Conservation (phyloP, 2,113 vertebrate genomes). For the Mohoua ochrocephala region DNA sequence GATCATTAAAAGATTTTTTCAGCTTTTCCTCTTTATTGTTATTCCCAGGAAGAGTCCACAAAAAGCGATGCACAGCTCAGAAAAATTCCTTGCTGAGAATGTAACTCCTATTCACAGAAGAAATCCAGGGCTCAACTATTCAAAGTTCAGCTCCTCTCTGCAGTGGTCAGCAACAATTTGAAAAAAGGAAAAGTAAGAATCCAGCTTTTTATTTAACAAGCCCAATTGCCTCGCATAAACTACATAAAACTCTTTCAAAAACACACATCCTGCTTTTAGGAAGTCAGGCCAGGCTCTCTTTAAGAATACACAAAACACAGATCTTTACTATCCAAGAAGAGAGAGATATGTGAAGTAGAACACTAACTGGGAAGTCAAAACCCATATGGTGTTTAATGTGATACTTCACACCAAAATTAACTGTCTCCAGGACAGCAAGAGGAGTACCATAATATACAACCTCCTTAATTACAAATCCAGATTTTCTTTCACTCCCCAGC, state of each 20-base stretch:
- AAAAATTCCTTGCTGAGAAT: background rate
- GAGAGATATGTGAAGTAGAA: background rate
- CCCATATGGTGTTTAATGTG: background rate
- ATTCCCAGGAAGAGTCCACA: background rate
- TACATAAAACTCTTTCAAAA: background rate
- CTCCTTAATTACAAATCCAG: background rate
- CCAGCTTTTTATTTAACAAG: background rate
- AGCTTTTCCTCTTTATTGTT: background rate
- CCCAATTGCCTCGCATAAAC: background rate
- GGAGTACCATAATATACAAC: background rate
- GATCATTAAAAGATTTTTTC: background rate
- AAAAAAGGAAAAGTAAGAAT: background rate
- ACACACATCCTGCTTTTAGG: background rate
- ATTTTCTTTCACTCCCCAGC: background rate
- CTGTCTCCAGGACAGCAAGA: background rate
- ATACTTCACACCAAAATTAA: background rate
- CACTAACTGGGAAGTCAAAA: background rate
- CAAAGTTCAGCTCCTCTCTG: background rate
- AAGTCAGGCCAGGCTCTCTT: background rate
- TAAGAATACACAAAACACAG: background rate
- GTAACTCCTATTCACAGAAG: background rate
- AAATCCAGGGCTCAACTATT: background rate
- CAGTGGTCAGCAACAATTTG: background rate
- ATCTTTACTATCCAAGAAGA: background rate
- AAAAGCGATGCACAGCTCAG: background rate